Evolutionary conservation across 2,113 vertebrate genomes (phyloP).

Genomic region (Diadophis punctatus): DNA sequence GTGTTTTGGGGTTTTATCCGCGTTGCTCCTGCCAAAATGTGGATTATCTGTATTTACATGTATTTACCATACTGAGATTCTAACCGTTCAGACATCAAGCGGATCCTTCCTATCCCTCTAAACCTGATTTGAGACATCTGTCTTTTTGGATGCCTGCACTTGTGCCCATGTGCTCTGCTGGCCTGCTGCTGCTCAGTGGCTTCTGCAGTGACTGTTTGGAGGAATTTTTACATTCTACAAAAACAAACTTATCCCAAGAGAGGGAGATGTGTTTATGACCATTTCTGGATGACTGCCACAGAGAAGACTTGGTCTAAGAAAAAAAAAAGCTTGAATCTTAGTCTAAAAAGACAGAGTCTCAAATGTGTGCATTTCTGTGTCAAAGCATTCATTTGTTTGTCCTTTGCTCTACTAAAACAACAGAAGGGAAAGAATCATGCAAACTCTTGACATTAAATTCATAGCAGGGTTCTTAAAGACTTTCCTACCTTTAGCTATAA

Average conservation of each 20-base stretch:
- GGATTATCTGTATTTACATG: conserved; percentile 70
- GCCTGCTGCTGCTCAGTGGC: conserved; percentile 57
- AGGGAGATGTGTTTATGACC: conserved; percentile 22
- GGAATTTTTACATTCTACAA: conserved; percentile 47
- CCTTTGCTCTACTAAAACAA: neutral
- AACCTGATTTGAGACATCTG: conserved; percentile 78
- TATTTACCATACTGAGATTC: conserved; percentile 69
- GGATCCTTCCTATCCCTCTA: conserved; percentile 66
- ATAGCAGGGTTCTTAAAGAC: neutral
- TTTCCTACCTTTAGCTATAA: neutral
- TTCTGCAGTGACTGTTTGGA: conserved; percentile 56
- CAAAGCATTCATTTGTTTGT: neutral
- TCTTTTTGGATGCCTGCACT: conserved; percentile 60
- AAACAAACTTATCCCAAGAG: conserved; percentile 42
- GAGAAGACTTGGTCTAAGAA: neutral
- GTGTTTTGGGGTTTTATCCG: conserved; percentile 67
- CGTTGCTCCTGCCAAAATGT: conserved; percentile 55
- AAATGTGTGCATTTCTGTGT: neutral
- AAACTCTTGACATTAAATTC: neutral
- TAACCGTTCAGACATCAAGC: conserved; percentile 70
- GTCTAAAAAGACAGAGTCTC: neutral
- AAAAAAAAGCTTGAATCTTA: no score
- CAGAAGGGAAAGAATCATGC: neutral
- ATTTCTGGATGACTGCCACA: conserved; percentile 17
- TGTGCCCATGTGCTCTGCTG: conserved; percentile 65